phyloP scores from a whole-genome alignment of 2,797 vertebrate genomes.

The Crax fasciolata region DNA sequence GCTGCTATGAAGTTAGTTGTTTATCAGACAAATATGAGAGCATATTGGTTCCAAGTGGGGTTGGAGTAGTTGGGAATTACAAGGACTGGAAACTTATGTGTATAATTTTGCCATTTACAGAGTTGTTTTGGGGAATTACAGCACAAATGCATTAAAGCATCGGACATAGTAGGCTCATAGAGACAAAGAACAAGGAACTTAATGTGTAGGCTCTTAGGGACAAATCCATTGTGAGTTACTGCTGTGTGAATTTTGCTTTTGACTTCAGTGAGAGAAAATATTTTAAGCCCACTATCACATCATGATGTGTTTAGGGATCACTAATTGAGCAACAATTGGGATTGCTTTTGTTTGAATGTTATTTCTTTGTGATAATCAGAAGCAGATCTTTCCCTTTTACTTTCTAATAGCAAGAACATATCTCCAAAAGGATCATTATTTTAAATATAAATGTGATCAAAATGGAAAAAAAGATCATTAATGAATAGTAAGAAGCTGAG shows the following conservation, averaged over 20 bases:
- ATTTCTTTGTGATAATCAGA: not conserved
- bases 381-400: not conserved
- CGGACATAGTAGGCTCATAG: rapidly evolving
- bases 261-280: not conserved
- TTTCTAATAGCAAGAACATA: not conserved
- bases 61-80: not conserved
- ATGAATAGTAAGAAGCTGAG: not conserved
- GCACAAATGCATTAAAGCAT: rapidly evolving
- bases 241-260: not conserved
- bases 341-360: not conserved
- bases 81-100: not conserved
- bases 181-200: not conserved
- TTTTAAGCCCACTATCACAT: not conserved
- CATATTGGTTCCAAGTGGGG: not conserved
- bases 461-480: not conserved
- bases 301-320: not conserved
- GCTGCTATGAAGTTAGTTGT: not conserved
- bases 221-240: not conserved
- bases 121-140: not conserved
- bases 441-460: not conserved
- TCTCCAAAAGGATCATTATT: not conserved
- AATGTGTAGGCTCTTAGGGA: not conserved
- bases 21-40: not conserved
- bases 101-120: not conserved
- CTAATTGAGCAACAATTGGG: not conserved